A percentile compares a stretch with the other conserved stretches of the same genome.
Conservation (phyloP, 1,140 invertebrate species). For the Lepidurus couesii region DNA sequence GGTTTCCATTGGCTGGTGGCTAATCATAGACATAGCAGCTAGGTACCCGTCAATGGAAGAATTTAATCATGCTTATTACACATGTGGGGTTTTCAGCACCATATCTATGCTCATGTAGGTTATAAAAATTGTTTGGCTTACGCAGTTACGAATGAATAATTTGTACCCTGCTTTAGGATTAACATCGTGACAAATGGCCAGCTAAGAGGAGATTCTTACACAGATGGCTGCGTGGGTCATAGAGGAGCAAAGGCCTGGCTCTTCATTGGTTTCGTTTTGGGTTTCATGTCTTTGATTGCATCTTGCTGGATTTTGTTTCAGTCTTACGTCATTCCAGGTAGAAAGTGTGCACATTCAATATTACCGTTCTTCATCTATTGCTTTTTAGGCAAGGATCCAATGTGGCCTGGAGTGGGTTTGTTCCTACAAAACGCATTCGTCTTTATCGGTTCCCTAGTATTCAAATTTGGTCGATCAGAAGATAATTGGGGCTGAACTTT, state of each 20-base stretch:
- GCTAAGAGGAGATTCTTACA: constrained; percentile 77
- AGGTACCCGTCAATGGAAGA: constrained; percentile 60
- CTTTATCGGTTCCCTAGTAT: constrained; percentile 80
- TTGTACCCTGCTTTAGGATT: constrained; percentile 56
- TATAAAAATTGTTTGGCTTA: neutral
- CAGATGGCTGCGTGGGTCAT: constrained; percentile 79
- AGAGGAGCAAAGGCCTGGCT: constrained; percentile 89
- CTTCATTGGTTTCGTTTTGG: constrained; percentile 91
- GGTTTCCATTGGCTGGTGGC: constrained; percentile 98
- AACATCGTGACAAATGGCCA: constrained; percentile 95
- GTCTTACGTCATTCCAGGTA: constrained; percentile 48
- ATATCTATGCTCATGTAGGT: constrained; percentile 87
- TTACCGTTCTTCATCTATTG: constrained; percentile 23
- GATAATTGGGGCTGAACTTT: constrained; percentile 60
- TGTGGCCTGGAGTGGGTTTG: constrained; percentile 82
- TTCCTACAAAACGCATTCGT: constrained; percentile 95
- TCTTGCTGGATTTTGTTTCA: constrained; percentile 92
- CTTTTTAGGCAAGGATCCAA: constrained; percentile 39
- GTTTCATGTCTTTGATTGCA: constrained; percentile 91
- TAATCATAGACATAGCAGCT: constrained; percentile 88
- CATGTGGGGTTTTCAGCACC: constrained; percentile 91
- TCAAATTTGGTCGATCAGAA: constrained; percentile 90
- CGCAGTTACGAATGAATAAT: constrained; percentile 31
- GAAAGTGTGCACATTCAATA: constrained; percentile 24
- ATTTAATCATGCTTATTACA: constrained; percentile 71